phyloP scores from a whole-genome alignment of 2,113 vertebrate species.

The Sterrhoptilus dennistouni region DNA sequence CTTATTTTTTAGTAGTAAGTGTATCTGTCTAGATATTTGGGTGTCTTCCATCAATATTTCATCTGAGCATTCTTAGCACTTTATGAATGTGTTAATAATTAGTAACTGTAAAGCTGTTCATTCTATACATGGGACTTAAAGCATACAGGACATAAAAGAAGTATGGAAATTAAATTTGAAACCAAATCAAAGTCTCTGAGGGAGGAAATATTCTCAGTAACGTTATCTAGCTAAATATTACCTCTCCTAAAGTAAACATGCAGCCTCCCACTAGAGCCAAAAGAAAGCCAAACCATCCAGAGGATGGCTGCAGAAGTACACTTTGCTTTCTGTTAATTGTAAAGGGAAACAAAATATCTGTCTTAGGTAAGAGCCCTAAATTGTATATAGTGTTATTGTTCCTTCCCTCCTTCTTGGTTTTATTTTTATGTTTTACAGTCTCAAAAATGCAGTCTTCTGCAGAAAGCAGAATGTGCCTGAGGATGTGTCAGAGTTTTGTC shows the following conservation, averaged over 20 bases:
- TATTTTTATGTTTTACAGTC: background rate
- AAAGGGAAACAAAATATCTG: background rate
- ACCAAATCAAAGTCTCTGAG: background rate
- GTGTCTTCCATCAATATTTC: background rate
- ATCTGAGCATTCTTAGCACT: background rate
- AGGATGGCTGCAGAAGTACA: background rate
- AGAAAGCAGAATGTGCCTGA: background rate
- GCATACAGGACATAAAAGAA: background rate
- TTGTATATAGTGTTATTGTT: background rate
- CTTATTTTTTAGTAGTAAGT: background rate
- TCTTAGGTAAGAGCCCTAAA: background rate
- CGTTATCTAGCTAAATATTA: background rate
- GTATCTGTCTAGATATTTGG: background rate
- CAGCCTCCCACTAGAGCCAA: background rate
- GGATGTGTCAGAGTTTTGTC: background rate
- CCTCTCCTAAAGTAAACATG: background rate
- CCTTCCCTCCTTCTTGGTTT: background rate
- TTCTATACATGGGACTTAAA: background rate
- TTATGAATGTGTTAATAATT: background rate
- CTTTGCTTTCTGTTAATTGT: background rate
- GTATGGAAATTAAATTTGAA: background rate
- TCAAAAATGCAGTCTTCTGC: background rate
- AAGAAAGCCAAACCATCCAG: background rate
- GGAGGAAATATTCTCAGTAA: background rate
- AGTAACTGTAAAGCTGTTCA: background rate